Conservation (phyloP, 2,797 vertebrate species). For the Gallinago nigripennis region DNA sequence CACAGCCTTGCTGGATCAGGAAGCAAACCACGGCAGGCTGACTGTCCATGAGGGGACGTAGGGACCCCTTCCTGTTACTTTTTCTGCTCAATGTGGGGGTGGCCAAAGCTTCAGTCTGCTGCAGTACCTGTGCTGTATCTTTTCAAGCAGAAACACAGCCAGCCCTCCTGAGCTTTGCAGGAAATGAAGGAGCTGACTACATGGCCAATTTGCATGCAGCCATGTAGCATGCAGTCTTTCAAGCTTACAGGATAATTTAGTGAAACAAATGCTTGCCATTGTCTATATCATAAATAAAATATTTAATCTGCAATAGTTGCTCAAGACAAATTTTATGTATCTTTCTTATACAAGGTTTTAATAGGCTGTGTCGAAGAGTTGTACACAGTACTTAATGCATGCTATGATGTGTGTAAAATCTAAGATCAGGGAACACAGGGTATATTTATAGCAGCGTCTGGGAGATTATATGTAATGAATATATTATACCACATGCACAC, state of each 20-base stretch:
- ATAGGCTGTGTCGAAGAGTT: not conserved
- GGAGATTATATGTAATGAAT: constrained; percentile 38
- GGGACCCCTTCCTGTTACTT: not conserved
- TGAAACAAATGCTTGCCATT: not conserved
- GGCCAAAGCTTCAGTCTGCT: not conserved
- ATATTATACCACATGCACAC: not conserved
- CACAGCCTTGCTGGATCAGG: not conserved
- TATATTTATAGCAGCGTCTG: constrained; percentile 55
- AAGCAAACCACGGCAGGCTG: not conserved
- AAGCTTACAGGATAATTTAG: not conserved
- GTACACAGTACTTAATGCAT: constrained; percentile 4
- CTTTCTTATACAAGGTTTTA: constrained; percentile 37
- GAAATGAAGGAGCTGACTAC: not conserved
- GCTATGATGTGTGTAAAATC: constrained; percentile 30
- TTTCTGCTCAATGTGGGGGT: not conserved
- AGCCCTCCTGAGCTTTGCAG: not conserved
- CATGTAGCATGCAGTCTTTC: not conserved
- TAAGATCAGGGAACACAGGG: not conserved
- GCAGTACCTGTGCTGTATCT: not conserved
- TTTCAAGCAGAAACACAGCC: not conserved
- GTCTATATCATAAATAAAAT: not conserved
- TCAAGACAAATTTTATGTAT: not conserved
- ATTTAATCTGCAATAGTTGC: constrained; percentile 7
- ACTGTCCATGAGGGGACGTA: not conserved
- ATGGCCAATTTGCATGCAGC: not conserved